phyloP scores from a whole-genome alignment of 2,797 vertebrate genomes.

The Acanthurus tractus region DNA sequence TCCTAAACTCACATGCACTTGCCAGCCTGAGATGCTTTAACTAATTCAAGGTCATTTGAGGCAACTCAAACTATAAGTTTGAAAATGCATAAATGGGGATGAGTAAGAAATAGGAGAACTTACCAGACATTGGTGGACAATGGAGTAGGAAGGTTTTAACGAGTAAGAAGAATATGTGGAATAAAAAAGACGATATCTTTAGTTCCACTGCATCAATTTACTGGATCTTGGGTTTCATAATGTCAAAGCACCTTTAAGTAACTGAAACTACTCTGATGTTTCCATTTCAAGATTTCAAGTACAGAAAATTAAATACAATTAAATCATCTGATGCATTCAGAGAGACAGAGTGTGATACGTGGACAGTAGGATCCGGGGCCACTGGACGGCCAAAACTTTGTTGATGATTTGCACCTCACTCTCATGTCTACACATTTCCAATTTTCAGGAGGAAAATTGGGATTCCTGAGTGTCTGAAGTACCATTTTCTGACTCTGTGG shows the following conservation, averaged over 20 bases:
- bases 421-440: slow-evolving; percentile 83
- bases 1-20: not conserved
- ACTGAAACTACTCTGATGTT: slow-evolving; percentile 12
- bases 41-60: not conserved
- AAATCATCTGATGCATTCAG: slow-evolving; percentile 10
- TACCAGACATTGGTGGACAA: not conserved
- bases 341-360: slow-evolving; percentile 16
- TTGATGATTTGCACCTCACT: slow-evolving; percentile 79
- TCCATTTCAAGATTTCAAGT: not conserved
- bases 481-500: slow-evolving; percentile 86
- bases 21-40: not conserved
- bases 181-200: not conserved
- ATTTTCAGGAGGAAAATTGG: slow-evolving; percentile 86
- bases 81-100: not conserved
- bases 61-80: not conserved
- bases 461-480: slow-evolving; percentile 87
- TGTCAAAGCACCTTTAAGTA: not conserved
- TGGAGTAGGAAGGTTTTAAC: not conserved
- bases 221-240: not conserved
- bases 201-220: not conserved
- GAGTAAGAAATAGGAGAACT: slow-evolving; percentile 4
- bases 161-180: not conserved
- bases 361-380: slow-evolving; percentile 42
- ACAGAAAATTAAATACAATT: not conserved
- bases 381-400: slow-evolving; percentile 74